These are phyloP conservation scores for Drosophila lini DNA, from an alignment of 1,140 invertebrate genomes.

Conservation along the genomic window DNA sequence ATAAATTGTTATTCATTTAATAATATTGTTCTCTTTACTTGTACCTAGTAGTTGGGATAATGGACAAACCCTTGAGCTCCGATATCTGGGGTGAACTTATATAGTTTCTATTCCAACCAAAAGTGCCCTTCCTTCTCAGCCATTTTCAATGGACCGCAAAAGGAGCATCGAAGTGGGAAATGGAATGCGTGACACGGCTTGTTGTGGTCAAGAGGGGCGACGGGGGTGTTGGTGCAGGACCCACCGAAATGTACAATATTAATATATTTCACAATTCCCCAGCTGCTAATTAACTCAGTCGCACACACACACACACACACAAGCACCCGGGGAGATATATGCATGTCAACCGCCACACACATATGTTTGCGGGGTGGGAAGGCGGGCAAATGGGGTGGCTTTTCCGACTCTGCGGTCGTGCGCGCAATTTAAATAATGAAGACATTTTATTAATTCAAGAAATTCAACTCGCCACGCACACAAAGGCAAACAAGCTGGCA, in stretches of 20 bases:
- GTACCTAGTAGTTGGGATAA: too few species aligned
- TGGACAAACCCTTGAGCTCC: not conserved
- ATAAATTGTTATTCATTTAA: not conserved
- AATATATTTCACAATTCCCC: constrained; percentile 82
- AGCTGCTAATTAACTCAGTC: constrained; percentile 79
- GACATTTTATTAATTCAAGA: constrained; percentile 83
- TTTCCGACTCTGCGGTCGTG: constrained; percentile 63
- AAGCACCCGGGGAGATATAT: constrained; percentile 22
- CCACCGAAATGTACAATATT: constrained; percentile 80
- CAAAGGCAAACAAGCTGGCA: constrained; percentile 27
- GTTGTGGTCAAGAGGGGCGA: constrained; percentile 13
- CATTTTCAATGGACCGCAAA: constrained; percentile 50
- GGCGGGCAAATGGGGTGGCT: constrained; percentile 25
- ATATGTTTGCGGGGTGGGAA: constrained; percentile 27
- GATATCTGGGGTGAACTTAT: not conserved
- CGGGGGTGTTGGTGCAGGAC: constrained; percentile 12
- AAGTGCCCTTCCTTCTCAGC: not conserved
- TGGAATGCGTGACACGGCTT: constrained; percentile 31
- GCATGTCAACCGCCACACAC: constrained; percentile 49
- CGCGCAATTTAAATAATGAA: constrained; percentile 82
- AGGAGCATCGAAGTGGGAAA: constrained; percentile 48
- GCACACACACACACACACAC: constrained; percentile 33
- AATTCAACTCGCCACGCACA: constrained; percentile 69
- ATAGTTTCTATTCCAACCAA: not conserved
- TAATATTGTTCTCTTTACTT: not conserved